These are phyloP conservation scores for Stomatorhinus ivindoensis DNA, from an alignment of 2,113 vertebrate genomes.

Conservation along the genomic window DNA sequence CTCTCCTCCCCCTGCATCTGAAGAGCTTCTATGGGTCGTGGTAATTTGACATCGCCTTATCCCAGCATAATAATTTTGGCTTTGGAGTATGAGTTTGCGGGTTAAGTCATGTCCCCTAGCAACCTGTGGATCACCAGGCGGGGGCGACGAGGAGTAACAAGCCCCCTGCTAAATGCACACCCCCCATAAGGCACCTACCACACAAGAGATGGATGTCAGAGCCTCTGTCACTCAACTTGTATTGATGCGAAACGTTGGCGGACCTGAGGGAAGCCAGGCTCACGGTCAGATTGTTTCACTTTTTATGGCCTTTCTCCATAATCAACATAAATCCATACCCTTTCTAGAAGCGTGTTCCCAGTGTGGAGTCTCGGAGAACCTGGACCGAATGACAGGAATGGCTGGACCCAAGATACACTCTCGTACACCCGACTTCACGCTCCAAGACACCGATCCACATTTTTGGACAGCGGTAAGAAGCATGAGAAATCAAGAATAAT, in stretches of 20 bases:
- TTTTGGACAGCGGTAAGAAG: not conserved
- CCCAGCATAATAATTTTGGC: conserved; percentile 51
- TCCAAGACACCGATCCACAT: not conserved
- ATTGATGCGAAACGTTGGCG: not conserved
- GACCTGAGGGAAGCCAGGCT: not conserved
- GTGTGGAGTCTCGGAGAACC: not conserved
- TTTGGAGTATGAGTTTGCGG: conserved; percentile 50
- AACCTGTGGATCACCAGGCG: conserved; percentile 8
- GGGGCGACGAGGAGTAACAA: not conserved
- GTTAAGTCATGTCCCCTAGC: conserved; percentile 35
- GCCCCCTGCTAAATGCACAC: not conserved
- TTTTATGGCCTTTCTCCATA: not conserved
- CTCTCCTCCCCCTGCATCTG: conserved; percentile 47
- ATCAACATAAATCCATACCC: not conserved
- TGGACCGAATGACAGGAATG: not conserved
- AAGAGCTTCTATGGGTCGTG: conserved; percentile 48
- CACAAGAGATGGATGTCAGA: not conserved
- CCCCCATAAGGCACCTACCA: not conserved
- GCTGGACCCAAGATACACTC: not conserved
- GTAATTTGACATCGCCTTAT: conserved; percentile 56
- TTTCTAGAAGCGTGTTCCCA: not conserved
- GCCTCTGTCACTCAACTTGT: not conserved
- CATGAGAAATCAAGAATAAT: not conserved
- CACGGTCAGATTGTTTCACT: not conserved
- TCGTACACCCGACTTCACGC: not conserved